These are phyloP conservation scores for Drosophila nigrodunni DNA, from an alignment of 1,140 invertebrate genomes.

Conservation along the genomic window DNA sequence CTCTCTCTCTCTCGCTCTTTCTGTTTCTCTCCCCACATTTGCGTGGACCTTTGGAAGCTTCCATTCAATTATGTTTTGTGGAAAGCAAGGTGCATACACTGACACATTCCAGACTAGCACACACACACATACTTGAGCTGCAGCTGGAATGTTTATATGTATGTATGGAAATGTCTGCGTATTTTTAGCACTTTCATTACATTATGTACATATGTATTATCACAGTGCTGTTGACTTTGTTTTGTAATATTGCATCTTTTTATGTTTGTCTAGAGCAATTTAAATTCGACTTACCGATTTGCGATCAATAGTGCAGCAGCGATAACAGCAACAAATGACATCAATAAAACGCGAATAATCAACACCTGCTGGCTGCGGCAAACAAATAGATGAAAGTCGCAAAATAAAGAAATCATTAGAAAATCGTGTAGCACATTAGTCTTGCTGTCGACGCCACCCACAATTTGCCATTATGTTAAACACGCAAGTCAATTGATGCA, in stretches of 20 bases:
- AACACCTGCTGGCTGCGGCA: slow-evolving; percentile 33
- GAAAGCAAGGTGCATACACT: slow-evolving; percentile 4
- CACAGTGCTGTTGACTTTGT: background rate
- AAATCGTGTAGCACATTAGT: slow-evolving; percentile 80
- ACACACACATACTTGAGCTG: no score
- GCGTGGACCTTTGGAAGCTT: slow-evolving; percentile 27
- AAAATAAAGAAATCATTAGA: slow-evolving; percentile 78
- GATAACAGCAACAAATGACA: background rate
- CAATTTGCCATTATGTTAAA: slow-evolving; percentile 81
- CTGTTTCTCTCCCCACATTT: background rate
- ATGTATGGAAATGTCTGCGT: background rate
- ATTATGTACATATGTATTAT: slow-evolving; percentile 21
- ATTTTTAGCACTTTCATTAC: slow-evolving; percentile 4
- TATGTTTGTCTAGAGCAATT: background rate
- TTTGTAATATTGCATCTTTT: background rate
- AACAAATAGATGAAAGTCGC: slow-evolving; percentile 18
- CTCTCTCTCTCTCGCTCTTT: background rate
- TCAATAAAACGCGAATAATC: slow-evolving; percentile 3
- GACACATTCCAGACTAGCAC: slow-evolving; percentile 2
- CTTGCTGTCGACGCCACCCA: slow-evolving; percentile 69
- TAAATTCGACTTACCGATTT: no score
- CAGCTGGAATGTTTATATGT: background rate
- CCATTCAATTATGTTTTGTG: slow-evolving; percentile 41
- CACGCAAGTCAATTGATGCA: slow-evolving; percentile 83
- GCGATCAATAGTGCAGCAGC: background rate